phyloP scores from a whole-genome alignment of 2,888 invertebrate genomes.

The Apocheima hispidaria region DNA sequence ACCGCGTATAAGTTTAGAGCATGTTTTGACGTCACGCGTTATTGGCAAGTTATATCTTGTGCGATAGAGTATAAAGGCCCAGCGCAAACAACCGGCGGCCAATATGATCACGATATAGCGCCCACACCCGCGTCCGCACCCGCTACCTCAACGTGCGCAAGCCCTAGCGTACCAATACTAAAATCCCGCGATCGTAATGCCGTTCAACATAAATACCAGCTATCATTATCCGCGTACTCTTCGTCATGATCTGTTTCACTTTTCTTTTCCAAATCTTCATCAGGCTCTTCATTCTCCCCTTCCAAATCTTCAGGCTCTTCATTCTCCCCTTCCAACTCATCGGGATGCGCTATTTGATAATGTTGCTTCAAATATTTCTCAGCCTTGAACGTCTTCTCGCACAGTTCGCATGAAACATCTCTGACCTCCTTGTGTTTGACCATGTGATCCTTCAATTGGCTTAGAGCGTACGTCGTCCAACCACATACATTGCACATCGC shows the following conservation, averaged over 20 bases:
- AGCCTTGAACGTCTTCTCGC: constrained; percentile 38
- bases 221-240: neutral
- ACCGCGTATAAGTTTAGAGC: too few relatives aligned
- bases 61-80: too few relatives aligned
- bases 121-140: too few relatives aligned
- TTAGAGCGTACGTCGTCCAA: constrained; percentile 48
- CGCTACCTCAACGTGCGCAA: too few relatives aligned
- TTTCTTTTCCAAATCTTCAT: neutral
- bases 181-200: neutral
- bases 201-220: neutral
- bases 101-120: too few relatives aligned
- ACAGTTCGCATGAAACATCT: constrained; percentile 9
- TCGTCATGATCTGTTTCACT: neutral
- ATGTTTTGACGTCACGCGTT: too few relatives aligned
- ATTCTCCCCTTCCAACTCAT: constrained; percentile 2
- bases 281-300: neutral
- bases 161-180: neutral
- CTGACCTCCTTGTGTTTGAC: constrained; percentile 40
- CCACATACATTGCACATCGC: constrained; percentile 57
- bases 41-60: too few relatives aligned
- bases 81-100: too few relatives aligned
- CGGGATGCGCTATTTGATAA: constrained; percentile 2
- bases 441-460: constrained; percentile 52
- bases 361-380: constrained; percentile 36
- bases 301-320: neutral